A percentile compares a stretch with the other conserved stretches of the same genome.
phyloP scores from a whole-genome alignment of 2,113 vertebrate genomes.

The Nerophis lumbriciformis region DNA sequence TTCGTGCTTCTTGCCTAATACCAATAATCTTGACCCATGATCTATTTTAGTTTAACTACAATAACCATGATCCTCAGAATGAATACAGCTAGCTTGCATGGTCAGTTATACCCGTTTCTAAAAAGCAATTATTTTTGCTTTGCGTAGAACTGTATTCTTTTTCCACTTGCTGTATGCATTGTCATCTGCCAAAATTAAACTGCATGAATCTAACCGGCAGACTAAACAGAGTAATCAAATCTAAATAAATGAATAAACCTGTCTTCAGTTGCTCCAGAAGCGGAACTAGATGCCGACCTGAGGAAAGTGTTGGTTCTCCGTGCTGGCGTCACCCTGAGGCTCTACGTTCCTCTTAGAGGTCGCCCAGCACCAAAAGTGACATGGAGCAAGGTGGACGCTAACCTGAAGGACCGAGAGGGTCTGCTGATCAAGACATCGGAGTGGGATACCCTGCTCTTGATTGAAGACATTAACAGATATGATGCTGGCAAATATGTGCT shows the following conservation, averaged over 20 bases:
- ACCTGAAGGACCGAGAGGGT: conserved; percentile 85
- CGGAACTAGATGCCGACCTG: conserved; percentile 91
- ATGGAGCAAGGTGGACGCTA: conserved; percentile 89
- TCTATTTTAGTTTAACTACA: too few relatives aligned
- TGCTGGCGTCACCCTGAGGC: conserved; percentile 93
- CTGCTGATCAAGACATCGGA: conserved; percentile 90
- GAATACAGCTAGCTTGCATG: too few relatives aligned
- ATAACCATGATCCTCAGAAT: too few relatives aligned
- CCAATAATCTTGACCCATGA: too few relatives aligned
- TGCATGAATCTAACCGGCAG: not conserved
- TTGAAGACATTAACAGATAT: conserved; percentile 91
- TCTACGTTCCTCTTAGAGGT: conserved; percentile 93
- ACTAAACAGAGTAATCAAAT: not conserved
- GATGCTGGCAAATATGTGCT: conserved; percentile 96
- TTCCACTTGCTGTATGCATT: too few relatives aligned
- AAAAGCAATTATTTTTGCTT: too few relatives aligned
- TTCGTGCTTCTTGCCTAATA: not conserved
- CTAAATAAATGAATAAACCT: not conserved
- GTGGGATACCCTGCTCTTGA: conserved; percentile 88
- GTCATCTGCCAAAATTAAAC: too few relatives aligned
- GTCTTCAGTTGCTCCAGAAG: conserved; percentile 86
- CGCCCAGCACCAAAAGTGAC: conserved; percentile 90
- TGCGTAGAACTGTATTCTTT: too few relatives aligned
- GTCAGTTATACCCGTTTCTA: too few relatives aligned
- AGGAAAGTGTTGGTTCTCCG: conserved; percentile 90